Conservation (phyloP, 2,888 invertebrate genomes). For the Mythimna lalbum region DNA sequence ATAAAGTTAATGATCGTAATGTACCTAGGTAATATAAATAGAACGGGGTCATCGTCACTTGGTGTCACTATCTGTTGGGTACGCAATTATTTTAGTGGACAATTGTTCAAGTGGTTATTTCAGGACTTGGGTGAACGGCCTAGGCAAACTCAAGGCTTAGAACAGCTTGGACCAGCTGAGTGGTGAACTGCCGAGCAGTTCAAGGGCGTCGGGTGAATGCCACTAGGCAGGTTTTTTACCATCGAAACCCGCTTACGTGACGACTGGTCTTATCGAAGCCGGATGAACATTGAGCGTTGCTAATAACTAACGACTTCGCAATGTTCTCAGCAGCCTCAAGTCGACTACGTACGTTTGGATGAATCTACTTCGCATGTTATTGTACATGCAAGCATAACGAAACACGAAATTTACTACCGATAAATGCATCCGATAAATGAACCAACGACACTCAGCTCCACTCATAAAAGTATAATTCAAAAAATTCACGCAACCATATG, state of each 20-base stretch:
- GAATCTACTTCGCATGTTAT: constrained; percentile 57
- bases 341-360: constrained; percentile 58
- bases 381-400: constrained; percentile 60
- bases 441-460: constrained; percentile 29
- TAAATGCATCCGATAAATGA: constrained; percentile 60
- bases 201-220: constrained; percentile 89
- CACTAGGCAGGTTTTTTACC: constrained; percentile 85
- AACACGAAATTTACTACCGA: constrained; percentile 56
- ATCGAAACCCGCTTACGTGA: constrained; percentile 82
- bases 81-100: constrained; percentile 66
- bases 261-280: constrained; percentile 82
- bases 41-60: constrained; percentile 65
- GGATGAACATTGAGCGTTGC: constrained; percentile 79
- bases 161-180: constrained; percentile 84
- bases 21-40: constrained; percentile 57
- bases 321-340: constrained; percentile 49
- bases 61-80: constrained; percentile 55
- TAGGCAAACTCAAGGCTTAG: constrained; percentile 84
- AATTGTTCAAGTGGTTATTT: constrained; percentile 69
- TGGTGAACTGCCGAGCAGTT: constrained; percentile 85
- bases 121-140: constrained; percentile 85
- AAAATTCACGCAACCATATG: constrained; percentile 51
- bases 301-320: constrained; percentile 73
- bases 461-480: constrained; percentile 47
- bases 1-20: constrained; percentile 71